Evolutionary conservation across 2,797 vertebrate species (phyloP).

Genomic region (Malacoraja senta): DNA sequence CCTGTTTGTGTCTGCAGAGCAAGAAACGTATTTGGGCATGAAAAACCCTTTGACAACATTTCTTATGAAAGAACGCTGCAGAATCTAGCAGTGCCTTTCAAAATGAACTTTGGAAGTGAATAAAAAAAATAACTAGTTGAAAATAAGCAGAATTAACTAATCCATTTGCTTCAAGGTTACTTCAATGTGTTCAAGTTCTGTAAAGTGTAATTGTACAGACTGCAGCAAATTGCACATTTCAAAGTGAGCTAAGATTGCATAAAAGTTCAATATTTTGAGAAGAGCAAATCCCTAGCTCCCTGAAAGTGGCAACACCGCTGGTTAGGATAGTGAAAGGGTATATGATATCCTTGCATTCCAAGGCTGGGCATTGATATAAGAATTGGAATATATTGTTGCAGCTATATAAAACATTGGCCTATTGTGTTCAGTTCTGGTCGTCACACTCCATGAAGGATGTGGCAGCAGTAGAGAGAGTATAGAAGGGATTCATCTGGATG

Average conservation of each 20-base stretch:
- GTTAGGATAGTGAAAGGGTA: too few relatives aligned
- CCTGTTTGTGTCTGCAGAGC: neutral
- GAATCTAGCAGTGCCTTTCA: neutral
- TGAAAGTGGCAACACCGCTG: too few relatives aligned
- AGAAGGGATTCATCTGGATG: too few relatives aligned
- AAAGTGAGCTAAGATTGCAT: neutral
- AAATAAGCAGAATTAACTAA: neutral
- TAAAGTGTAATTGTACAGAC: neutral
- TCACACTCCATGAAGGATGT: too few relatives aligned
- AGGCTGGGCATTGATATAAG: too few relatives aligned
- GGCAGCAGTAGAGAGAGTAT: too few relatives aligned
- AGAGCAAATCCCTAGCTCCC: too few relatives aligned
- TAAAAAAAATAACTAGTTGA: neutral
- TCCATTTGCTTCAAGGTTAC: neutral
- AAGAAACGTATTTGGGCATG: neutral
- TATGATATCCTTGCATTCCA: too few relatives aligned
- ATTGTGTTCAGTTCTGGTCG: too few relatives aligned
- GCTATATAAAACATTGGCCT: too few relatives aligned
- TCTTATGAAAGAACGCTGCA: neutral
- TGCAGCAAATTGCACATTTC: neutral
- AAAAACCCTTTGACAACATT: neutral
- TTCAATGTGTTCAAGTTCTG: neutral
- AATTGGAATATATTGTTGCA: too few relatives aligned
- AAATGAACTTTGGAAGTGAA: neutral
- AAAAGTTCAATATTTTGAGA: neutral